These are phyloP conservation scores for Phorcus lineatus DNA, from an alignment of 2,888 invertebrate genomes.

Conservation along the genomic window DNA sequence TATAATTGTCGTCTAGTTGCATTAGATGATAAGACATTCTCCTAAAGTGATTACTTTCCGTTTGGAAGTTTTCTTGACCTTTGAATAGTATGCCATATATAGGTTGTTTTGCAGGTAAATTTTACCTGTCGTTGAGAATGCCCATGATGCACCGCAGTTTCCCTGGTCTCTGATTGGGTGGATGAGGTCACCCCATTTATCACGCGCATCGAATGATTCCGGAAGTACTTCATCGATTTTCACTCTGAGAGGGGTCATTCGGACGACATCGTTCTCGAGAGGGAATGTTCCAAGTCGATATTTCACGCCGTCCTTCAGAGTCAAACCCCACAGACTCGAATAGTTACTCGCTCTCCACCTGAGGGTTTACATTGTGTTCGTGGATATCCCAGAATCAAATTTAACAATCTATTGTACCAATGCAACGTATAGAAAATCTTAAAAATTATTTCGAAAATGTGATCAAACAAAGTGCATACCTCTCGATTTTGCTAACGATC, in stretches of 20 bases:
- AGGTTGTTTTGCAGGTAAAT: no score
- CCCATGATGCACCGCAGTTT: slow-evolving; percentile 94
- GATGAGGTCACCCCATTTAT: slow-evolving; percentile 85
- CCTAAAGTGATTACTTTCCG: no score
- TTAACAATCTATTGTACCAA: no score
- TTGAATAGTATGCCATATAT: no score
- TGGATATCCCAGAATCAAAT: no score
- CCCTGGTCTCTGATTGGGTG: slow-evolving; percentile 81
- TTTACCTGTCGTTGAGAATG: slow-evolving; percentile 85
- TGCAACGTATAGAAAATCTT: no score
- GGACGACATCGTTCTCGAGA: slow-evolving; percentile 76
- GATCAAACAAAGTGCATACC: no score
- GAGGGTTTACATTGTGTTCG: slow-evolving; percentile 51
- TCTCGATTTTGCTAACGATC: no score
- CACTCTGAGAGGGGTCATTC: slow-evolving; percentile 67
- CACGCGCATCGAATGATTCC: slow-evolving; percentile 84
- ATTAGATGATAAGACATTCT: no score
- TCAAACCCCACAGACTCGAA: slow-evolving; percentile 88
- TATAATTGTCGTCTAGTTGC: no score
- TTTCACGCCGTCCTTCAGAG: slow-evolving; percentile 86
- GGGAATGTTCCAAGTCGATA: slow-evolving; percentile 84
- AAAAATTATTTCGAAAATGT: no score
- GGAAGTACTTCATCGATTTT: slow-evolving; percentile 77
- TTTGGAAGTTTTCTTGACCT: no score
- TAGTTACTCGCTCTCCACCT: slow-evolving; percentile 91